Evolutionary conservation across 1,140 invertebrate species (phyloP).

Genomic region (Oncopodura yosiiana): DNA sequence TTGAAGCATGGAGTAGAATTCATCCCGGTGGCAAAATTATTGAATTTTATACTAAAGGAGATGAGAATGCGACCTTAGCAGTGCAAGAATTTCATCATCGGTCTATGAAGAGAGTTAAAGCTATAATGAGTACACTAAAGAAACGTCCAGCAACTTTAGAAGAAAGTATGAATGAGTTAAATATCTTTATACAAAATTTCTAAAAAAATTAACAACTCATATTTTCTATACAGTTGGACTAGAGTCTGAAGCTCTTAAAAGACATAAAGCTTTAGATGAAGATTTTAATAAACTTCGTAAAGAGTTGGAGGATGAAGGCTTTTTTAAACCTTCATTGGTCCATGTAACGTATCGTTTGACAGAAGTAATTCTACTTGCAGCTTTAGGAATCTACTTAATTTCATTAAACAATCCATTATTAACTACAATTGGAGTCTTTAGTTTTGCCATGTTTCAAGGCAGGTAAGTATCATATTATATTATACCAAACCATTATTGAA

Average conservation of each 20-base stretch:
- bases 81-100: slow-evolving; percentile 21
- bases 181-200: background rate
- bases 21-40: slow-evolving; percentile 22
- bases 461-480: too few species aligned
- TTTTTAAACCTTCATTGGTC: slow-evolving; percentile 18
- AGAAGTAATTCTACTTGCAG: slow-evolving; percentile 18
- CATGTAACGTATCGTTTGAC: slow-evolving; percentile 27
- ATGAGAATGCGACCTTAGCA: slow-evolving; percentile 21
- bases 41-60: slow-evolving; percentile 11
- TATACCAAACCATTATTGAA: too few species aligned
- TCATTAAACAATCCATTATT: background rate
- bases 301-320: slow-evolving; percentile 27
- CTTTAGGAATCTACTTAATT: slow-evolving; percentile 25
- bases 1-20: slow-evolving; percentile 12
- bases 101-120: slow-evolving; percentile 7
- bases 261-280: slow-evolving; percentile 26
- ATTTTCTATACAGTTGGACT: slow-evolving; percentile 14
- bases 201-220: background rate
- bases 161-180: slow-evolving; percentile 11
- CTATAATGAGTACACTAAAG: slow-evolving; percentile 19
- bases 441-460: slow-evolving; percentile 30
- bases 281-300: slow-evolving; percentile 26
- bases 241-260: slow-evolving; percentile 8
- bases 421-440: slow-evolving; percentile 16
- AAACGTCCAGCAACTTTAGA: slow-evolving; percentile 14